These are phyloP conservation scores for Gouania willdenowi DNA, from an alignment of 2,797 vertebrate species.

Conservation along the genomic window DNA sequence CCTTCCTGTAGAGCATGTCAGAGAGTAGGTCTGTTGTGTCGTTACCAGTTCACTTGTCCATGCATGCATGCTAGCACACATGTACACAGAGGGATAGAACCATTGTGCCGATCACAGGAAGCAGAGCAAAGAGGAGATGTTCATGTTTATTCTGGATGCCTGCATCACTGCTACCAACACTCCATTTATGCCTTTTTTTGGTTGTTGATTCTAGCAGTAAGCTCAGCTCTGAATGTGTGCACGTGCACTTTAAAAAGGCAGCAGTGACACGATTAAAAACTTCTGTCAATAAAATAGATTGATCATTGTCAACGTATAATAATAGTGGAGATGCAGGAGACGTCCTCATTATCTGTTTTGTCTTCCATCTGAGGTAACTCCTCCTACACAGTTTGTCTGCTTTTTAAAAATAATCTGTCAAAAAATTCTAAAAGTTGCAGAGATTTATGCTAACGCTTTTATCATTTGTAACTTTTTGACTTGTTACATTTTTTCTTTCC, in stretches of 20 bases:
- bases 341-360: too few species aligned
- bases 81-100: constrained; percentile 46
- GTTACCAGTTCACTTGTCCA: constrained; percentile 40
- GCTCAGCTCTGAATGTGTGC: constrained; percentile 15
- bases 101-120: constrained; percentile 35
- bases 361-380: too few species aligned
- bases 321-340: too few species aligned
- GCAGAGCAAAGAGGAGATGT: constrained; percentile 31
- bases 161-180: constrained; percentile 22
- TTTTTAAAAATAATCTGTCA: too few species aligned
- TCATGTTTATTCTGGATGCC: constrained; percentile 68
- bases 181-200: constrained; percentile 10
- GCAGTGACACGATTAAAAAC: constrained; percentile 33
- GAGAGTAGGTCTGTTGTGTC: constrained; percentile 68
- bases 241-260: constrained; percentile 9
- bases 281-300: too few species aligned
- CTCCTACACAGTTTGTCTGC: too few species aligned
- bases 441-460: too few species aligned
- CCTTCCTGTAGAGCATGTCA: constrained; percentile 72
- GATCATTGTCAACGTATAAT: too few species aligned
- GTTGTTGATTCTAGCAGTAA: constrained; percentile 21
- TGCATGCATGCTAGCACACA: constrained; percentile 28
- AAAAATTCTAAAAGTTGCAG: too few species aligned
- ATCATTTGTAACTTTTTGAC: too few species aligned
- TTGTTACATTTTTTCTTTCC: neutral